Conservation (phyloP, 2,888 invertebrate species). For the Eubasilissa splendida region DNA sequence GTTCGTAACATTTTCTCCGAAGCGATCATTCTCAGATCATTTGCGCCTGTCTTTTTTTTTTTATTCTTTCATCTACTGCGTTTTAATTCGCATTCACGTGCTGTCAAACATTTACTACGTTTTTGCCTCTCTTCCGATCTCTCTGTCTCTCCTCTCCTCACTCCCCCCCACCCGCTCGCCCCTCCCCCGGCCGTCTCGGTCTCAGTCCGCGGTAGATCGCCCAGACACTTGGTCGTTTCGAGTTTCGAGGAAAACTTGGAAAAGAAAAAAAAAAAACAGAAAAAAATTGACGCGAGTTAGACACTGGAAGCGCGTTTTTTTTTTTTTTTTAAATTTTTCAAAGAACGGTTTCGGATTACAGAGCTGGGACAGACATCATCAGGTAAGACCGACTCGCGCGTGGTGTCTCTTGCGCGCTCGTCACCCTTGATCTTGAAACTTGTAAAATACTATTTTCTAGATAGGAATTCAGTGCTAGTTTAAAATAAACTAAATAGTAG, state of each 20-base stretch:
- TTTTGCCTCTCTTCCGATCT: conserved; percentile 4
- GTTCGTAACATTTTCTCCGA: too few species aligned
- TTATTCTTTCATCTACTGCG: too few species aligned
- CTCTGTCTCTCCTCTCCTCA: not conserved
- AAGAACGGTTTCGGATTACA: conserved; percentile 23
- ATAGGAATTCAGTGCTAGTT: not conserved
- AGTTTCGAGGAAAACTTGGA: conserved; percentile 5
- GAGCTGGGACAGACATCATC: not conserved
- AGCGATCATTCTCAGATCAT: too few species aligned
- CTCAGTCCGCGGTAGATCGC: conserved; percentile 59
- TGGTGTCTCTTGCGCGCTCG: not conserved
- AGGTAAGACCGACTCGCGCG: conserved; percentile 14
- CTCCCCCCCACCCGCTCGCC: conserved; percentile 8
- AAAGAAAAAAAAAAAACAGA: too few species aligned
- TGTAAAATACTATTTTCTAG: not conserved
- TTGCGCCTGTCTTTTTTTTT: too few species aligned
- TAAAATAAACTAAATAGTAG: not conserved
- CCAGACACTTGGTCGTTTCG: conserved; percentile 54
- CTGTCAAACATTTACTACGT: not conserved
- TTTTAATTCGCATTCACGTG: not conserved
- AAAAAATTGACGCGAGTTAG: conserved; percentile 7
- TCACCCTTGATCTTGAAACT: conserved; percentile 13
- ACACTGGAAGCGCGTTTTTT: not conserved
- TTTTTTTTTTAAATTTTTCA: not conserved
- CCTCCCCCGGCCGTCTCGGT: conserved; percentile 49